Evolutionary conservation across 2,113 vertebrate genomes (phyloP), one percentile per base, ranked within the genome.

Genomic region (Echinops telfairi): DNA sequence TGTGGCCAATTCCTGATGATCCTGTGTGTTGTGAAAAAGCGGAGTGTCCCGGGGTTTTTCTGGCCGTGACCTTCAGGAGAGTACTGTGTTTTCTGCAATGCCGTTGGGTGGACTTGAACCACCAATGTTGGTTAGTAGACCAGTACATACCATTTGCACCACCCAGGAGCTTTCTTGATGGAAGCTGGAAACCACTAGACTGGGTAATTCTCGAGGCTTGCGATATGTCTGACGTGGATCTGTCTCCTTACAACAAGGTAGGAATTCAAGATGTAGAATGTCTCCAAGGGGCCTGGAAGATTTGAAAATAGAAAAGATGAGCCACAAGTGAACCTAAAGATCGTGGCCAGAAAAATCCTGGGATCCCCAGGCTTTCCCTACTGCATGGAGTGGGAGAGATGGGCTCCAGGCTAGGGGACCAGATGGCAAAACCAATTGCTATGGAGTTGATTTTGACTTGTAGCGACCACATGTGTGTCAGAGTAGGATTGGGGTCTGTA

Each of bases 281-380:
- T 57, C 86, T 79, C 57, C 29, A 0, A 16, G 36, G 25, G 10
- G 15, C 2, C 10, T 31, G 22, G 43, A 86, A 77, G 62, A 29
- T 36, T 60, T 47, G 27, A 68, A 88, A 85, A 66, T 27, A n/a
- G 29, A 62, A 19, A n/a, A 81, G 71, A 36, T 2, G 7, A 2
- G 1, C n/a, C 40, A 14, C 10, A 3, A 1, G 2, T 0, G 85
- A 31, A 73, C 19, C 8, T 36, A n/a, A n/a, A n/a, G n/a, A n/a
- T n/a, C n/a, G n/a, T n/a, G n/a, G n/a, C n/a, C n/a, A n/a, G n/a
- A n/a, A n/a, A n/a, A n/a, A n/a, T n/a, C n/a, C n/a, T n/a, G n/a
- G n/a, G n/a, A n/a, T n/a, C n/a, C n/a, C n/a, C n/a, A n/a, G 33
- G 31, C n/a, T 86, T 38, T 47, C 31, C 16, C 70, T 40, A 31